Evolutionary conservation across 1,140 invertebrate species (phyloP), one percentile per base, ranked within the genome.

Genomic region (Papilio machaon): DNA sequence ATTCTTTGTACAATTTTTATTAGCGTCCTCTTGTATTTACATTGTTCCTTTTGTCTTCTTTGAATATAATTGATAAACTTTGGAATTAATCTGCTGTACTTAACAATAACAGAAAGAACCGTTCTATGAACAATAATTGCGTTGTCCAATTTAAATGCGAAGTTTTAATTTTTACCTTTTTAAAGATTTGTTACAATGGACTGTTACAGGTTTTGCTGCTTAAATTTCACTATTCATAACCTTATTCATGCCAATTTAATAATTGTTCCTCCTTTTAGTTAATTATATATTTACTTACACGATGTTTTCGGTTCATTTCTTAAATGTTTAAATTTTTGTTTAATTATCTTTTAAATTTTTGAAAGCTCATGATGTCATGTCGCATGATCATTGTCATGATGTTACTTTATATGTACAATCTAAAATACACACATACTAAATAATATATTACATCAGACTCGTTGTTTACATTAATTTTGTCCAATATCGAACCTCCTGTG

Each of bases 31-130:
- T 64, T 79, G 77, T 67, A 79, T 79, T 79, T 67, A 79, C n/a
- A 79, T 77, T 54, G 76, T 78, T 60, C 43, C 76, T 54, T 77
- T 79, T 67, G 58, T 79, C 38, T 58, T 47, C 58, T 64, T 79
- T 67, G 58, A 58, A 79, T 79, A 79, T 67, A 67, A 79, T 67
- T 79, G 77, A 67, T 79, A 67, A 47, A 79, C 15, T 47, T 67
- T 79, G 4, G 35, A 23, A 23, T 67, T 67, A 67, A 5, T 35
- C 64, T 35, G n/a, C n/a, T 60, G 64, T 67, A 67, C 23, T 35
- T 67, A 67, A 13, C 23, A 35, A 67, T 35, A 35, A 15, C 30
- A 35, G 64, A 67, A 67, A 13, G 3, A 67, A 64, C 19, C 2
- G 15, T 13, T 67, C 19, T 64, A 30, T 30, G 30, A 64, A 64